Evolutionary conservation across 2,113 vertebrate species (phyloP), one percentile per base, ranked within the genome.

Genomic region (Gallinago undulata): DNA sequence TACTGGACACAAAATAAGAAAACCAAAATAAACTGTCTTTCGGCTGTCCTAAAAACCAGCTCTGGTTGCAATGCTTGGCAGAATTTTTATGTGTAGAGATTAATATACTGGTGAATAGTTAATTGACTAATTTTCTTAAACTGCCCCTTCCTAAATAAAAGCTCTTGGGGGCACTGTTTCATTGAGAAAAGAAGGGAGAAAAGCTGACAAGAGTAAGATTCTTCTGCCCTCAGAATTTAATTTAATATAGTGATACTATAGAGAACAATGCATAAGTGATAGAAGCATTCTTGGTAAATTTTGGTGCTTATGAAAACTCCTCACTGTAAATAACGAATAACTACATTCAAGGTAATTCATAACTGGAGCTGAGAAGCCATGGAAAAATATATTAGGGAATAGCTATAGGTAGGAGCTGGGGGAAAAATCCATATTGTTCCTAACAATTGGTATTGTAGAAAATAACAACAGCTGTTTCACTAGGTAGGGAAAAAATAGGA

Each of bases 131-230:
- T 68, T 90, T 91, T 75, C 63, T 90, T 91, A 47, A 91, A 91
- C 50, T 77, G 41, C 82, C 75, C 83, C 62, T 47, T 83, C 91
- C 45, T 59, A 55, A 47, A 50, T 43, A 80, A 68, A 28, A 92
- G 57, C 97, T 97, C 97, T 86, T 93, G 97, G n/a, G 96, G 97
- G 93, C 97, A 98, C 97, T 96, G 64, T 97, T 98, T 97, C 83
- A 72, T 95, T 87, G 70, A 1, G 5, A 85, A 93, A 93, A 86
- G 25, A 87, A 43, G 5, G 17, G 18, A 12, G 7, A 86, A 92
- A 69, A 69, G 7, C 17, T 53, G 28, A 47, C 39, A 62, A 83
- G 53, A 77, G 39, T 13, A 50, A 89, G 48, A 39, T 41, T 31
- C 12, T 87, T 95, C 60, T 70, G 24, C 45, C 93, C 13, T 56